Evolutionary conservation across 2,113 vertebrate genomes (phyloP).

Genomic region (Pongo abelii): DNA sequence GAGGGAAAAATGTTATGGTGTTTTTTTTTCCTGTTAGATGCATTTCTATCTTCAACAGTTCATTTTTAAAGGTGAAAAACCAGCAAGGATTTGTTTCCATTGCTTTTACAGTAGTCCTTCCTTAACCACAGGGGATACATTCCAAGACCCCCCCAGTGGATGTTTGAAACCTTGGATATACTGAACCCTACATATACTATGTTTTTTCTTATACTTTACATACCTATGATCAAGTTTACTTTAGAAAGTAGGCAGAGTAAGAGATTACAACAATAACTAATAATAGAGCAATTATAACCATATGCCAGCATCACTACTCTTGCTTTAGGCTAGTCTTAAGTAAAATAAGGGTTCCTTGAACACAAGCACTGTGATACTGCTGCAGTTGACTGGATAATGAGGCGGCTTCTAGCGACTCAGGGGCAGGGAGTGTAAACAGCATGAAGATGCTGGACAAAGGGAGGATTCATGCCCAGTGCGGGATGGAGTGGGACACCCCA

Average conservation of each 20-base stretch:
- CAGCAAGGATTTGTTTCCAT: not conserved
- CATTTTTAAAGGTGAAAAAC: slow-evolving; percentile 23
- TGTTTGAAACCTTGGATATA: not conserved
- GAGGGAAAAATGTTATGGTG: not conserved
- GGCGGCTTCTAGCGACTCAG: not conserved
- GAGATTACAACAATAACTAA: not conserved
- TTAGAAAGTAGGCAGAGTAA: not conserved
- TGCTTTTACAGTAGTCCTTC: not conserved
- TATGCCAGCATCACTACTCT: not conserved
- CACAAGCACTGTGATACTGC: not conserved
- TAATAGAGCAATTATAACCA: not conserved
- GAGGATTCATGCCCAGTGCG: not conserved
- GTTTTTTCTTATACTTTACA: not conserved
- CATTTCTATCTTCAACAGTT: not conserved
- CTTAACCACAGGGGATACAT: not conserved
- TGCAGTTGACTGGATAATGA: not conserved
- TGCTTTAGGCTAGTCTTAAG: not conserved
- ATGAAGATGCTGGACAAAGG: not conserved
- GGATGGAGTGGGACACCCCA: not conserved
- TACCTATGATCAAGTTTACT: not conserved
- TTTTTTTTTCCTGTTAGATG: not conserved
- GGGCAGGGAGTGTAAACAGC: not conserved
- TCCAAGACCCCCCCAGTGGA: not conserved
- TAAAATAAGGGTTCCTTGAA: not conserved
- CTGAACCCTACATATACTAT: not conserved